Evolutionary conservation across 2,113 vertebrate genomes (phyloP).

Genomic region (Chamaea fasciata): DNA sequence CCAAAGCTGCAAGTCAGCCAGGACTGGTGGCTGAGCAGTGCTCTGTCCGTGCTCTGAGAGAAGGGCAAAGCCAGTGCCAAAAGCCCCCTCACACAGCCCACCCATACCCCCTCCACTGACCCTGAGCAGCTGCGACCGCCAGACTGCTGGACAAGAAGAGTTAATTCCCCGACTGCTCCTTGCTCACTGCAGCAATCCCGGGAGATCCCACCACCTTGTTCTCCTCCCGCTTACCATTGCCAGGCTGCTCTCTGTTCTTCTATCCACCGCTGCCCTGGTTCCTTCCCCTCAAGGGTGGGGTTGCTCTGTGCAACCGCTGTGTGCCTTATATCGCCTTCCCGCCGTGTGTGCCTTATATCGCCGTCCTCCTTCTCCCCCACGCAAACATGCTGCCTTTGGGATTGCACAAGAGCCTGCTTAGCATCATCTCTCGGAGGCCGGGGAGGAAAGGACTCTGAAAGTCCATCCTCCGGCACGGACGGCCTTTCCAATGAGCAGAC

Average conservation of each 20-base stretch:
- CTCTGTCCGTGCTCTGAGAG: background rate
- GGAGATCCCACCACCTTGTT: background rate
- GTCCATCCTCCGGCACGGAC: fast-evolving
- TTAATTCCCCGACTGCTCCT: background rate
- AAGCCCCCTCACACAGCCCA: background rate
- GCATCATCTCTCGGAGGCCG: background rate
- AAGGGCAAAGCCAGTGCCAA: background rate
- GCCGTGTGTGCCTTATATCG: background rate
- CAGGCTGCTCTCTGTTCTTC: background rate
- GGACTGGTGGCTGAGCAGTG: background rate
- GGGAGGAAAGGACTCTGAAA: background rate
- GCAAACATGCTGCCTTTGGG: background rate
- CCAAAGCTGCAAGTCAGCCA: background rate
- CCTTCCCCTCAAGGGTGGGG: background rate
- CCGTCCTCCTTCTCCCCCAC: background rate
- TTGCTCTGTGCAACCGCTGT: fast-evolving
- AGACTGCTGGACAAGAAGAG: background rate
- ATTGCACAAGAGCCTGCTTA: slow-evolving; percentile 8
- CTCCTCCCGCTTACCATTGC: background rate
- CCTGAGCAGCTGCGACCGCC: fast-evolving
- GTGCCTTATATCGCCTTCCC: slow-evolving; percentile 3
- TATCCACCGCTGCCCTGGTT: background rate
- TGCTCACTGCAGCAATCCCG: background rate
- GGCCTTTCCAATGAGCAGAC: fast-evolving
- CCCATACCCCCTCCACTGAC: fast-evolving